Base-by-base conservation (phyloP, 2,888 invertebrate species). In the Folsomia candida region DNA sequence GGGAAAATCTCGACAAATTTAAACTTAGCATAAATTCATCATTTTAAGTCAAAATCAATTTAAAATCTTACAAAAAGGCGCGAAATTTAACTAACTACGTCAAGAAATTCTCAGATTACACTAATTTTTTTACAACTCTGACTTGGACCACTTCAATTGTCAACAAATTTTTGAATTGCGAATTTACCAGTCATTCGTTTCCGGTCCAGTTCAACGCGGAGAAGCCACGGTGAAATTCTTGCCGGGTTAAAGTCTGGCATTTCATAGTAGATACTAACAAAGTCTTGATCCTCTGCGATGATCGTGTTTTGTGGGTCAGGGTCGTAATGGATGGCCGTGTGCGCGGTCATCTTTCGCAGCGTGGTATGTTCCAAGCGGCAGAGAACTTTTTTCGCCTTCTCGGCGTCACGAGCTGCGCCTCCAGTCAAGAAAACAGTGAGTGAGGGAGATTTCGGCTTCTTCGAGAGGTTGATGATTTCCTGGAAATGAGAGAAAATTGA, bases 251-350 rank as follows among this genome's bases (percentile, higher is more conserved):
- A 84, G 80, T 86, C 86, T 1, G 85, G 85, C 85, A 86, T 85
- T 80, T 86, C 86, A 75, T 86, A 86, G 81, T 85, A 86, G 59
- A 86, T 83, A 75, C 83, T 83, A 28, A 86, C 85, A 84, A 85
- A 85, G 47, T 85, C 86, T 76, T 85, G 84, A 75, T 86, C 86
- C 77, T 86, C 86, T 0, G 81, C 79, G 58, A 86, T 85, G 51
- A 84, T 83, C 1, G 86, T 85, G 75, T 84, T 83, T 79, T 82
- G 82, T 11, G 85, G 84, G 75, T 85, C 85, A 6, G 86, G 85
- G 77, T 86, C 86, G 76, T 86, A 86, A 80, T 85, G 86, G 78
- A 86, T 86, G 47, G 85, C 85, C 14, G 86, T 86, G 80, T 86
- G 85, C 9, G 84, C 83, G 0, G 85, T 86, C 24, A 86, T 85